A percentile compares a stretch with the other conserved stretches of the same genome.
Conservation (phyloP, 2,888 invertebrate species). For the Gnatocerus cornutus region DNA sequence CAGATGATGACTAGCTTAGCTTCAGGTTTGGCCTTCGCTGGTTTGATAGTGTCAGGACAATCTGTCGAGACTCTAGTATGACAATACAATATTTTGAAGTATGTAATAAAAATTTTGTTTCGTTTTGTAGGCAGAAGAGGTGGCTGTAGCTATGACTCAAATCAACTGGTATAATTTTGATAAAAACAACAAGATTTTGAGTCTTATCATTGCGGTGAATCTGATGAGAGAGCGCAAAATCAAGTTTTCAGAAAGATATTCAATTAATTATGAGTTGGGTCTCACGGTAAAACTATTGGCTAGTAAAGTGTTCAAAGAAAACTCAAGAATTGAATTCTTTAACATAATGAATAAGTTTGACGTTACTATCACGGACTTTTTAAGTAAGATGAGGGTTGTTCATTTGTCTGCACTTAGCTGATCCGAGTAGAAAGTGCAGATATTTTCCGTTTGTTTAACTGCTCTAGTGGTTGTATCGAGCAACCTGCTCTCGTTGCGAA, state of each 20-base stretch:
- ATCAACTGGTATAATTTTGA: conserved; percentile 20
- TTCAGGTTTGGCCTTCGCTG: background rate
- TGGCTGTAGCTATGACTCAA: too few relatives aligned
- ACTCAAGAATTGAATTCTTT: too few relatives aligned
- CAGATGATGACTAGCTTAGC: background rate
- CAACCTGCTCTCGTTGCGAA: too few relatives aligned
- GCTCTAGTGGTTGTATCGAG: too few relatives aligned
- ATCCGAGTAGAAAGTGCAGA: too few relatives aligned
- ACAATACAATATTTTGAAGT: background rate
- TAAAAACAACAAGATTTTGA: background rate
- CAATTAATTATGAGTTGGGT: conserved; percentile 19
- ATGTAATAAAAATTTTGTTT: background rate
- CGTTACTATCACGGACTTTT: too few relatives aligned
- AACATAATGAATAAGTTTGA: too few relatives aligned
- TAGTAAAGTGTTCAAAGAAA: too few relatives aligned
- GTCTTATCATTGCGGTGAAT: background rate
- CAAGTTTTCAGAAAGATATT: conserved; percentile 7
- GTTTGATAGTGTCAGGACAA: background rate
- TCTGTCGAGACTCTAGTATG: background rate
- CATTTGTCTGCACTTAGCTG: too few relatives aligned
- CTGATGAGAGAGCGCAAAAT: background rate
- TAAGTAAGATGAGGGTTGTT: too few relatives aligned
- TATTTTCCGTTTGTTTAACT: too few relatives aligned
- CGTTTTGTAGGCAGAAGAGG: background rate
- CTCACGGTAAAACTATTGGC: conserved; percentile 7